Conservation (phyloP, 2,888 invertebrate species). For the Nomada fabriciana region DNA sequence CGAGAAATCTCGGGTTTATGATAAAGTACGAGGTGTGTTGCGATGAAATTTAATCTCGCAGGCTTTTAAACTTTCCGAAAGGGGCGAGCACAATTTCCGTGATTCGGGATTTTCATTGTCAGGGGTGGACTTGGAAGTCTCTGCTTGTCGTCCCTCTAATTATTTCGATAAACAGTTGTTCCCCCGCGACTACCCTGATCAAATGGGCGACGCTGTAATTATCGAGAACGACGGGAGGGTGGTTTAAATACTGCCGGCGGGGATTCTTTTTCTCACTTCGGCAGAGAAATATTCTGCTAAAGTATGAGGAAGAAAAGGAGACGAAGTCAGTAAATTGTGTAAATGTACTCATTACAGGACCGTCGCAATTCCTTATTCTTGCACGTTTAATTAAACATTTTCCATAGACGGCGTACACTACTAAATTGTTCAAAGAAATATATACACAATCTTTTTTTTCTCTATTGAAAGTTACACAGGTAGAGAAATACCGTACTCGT, state of each 20-base stretch:
- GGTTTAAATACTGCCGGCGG: neutral
- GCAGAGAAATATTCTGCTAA: neutral
- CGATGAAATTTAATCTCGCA: slow-evolving; percentile 39
- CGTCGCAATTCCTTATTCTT: no score
- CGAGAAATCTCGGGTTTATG: neutral
- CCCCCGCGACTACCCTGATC: slow-evolving; percentile 7
- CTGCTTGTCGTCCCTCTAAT: slow-evolving; percentile 7
- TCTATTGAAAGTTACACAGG: no score
- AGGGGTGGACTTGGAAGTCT: neutral
- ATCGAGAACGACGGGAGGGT: neutral
- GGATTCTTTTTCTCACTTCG: neutral
- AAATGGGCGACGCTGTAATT: neutral
- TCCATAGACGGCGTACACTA: no score
- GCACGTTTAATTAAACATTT: no score
- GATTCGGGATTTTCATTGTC: slow-evolving; percentile 20
- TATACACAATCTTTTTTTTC: no score
- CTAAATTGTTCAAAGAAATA: no score
- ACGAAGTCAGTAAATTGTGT: neutral
- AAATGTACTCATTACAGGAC: neutral
- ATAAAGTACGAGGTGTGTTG: neutral
- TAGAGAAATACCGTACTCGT: no score
- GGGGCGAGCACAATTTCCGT: neutral
- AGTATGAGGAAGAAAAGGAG: neutral
- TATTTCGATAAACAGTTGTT: slow-evolving; percentile 29
- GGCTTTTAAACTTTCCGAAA: slow-evolving; percentile 18